These are phyloP conservation scores for Saccopteryx bilineata DNA, from an alignment of 2,113 vertebrate species.

Conservation along the genomic window DNA sequence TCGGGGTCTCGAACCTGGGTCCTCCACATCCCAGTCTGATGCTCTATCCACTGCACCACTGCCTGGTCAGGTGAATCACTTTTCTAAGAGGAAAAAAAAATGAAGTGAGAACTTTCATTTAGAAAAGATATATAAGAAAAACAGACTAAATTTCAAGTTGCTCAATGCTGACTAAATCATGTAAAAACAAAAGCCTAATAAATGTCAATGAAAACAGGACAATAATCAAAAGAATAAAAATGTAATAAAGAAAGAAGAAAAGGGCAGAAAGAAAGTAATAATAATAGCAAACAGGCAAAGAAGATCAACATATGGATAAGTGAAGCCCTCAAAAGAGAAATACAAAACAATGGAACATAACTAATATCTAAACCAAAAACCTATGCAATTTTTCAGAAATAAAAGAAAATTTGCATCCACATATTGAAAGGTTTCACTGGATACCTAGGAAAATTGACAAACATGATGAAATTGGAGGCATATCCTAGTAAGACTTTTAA, in stretches of 20 bases:
- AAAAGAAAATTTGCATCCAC: neutral
- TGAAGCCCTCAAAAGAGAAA: neutral
- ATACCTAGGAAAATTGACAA: neutral
- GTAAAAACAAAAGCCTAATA: neutral
- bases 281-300: neutral
- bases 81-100: constrained; percentile 30
- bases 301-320: neutral
- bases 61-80: neutral
- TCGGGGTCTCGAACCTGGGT: too few species aligned
- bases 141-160: neutral
- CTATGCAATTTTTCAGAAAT: neutral
- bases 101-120: neutral
- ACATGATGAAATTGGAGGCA: neutral
- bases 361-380: constrained; percentile 16
- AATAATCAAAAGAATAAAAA: constrained; percentile 4
- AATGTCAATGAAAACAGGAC: neutral
- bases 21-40: too few species aligned
- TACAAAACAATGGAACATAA: constrained; percentile 19
- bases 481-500: neutral
- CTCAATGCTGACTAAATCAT: neutral
- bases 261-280: constrained; percentile 12
- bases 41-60: too few species aligned
- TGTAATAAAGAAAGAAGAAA: constrained; percentile 7
- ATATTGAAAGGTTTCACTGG: neutral
- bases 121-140: constrained; percentile 30